phyloP scores from a whole-genome alignment of 1,140 invertebrate species.

The Meloidogyne floridensis region DNA sequence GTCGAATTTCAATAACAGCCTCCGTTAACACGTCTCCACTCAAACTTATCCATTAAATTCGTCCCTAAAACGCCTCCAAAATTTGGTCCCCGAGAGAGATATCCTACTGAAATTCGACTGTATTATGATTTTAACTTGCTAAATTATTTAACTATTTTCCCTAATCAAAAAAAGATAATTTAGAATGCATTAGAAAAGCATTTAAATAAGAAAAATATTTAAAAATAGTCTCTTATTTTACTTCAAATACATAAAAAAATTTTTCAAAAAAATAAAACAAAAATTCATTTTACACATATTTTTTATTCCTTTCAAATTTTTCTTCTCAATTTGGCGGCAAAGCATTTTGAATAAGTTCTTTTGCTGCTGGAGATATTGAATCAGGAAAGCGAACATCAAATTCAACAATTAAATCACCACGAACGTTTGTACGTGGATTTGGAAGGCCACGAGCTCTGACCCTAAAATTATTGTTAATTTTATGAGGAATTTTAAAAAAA shows the following conservation, averaged over 20 bases:
- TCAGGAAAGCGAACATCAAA: conserved; percentile 98
- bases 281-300: conserved; percentile 3
- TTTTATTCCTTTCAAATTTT: background rate
- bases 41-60: too few species aligned
- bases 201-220: background rate
- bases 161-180: too few species aligned
- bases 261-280: background rate
- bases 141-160: too few species aligned
- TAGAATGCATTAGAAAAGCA: too few species aligned
- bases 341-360: conserved; percentile 85
- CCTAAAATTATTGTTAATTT: conserved; percentile 41
- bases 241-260: background rate
- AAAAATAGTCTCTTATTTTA: background rate
- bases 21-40: too few species aligned
- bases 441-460: conserved; percentile 91
- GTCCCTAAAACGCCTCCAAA: too few species aligned
- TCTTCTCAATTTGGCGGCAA: conserved; percentile 71
- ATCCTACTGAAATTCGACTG: too few species aligned
- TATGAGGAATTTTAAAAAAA: too few species aligned
- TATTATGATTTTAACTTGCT: too few species aligned
- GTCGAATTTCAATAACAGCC: too few species aligned
- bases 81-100: too few species aligned
- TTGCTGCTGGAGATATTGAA: conserved; percentile 77
- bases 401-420: conserved; percentile 90
- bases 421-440: conserved; percentile 86